Evolutionary conservation across 1,140 invertebrate genomes (phyloP).

Genomic region (Panagrolaimus sp.): DNA sequence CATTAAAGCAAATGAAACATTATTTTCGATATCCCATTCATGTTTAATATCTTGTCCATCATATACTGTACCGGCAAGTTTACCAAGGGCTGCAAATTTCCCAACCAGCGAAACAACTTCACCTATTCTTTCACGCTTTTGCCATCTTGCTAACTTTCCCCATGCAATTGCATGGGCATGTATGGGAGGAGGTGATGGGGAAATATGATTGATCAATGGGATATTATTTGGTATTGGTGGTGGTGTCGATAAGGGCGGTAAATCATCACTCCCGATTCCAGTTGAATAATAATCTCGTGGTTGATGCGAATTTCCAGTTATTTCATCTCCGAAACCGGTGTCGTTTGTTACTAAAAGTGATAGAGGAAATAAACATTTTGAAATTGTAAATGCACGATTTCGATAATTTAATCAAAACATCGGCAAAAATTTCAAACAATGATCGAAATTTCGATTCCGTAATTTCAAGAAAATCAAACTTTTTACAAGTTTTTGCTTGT

Average conservation of each 20-base stretch:
- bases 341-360: no score
- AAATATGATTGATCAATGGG: slow-evolving; percentile 2
- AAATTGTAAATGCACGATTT: no score
- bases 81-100: slow-evolving; percentile 53
- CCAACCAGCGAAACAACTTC: slow-evolving; percentile 51
- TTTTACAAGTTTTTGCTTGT: no score
- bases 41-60: slow-evolving; percentile 47
- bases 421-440: no score
- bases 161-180: slow-evolving; percentile 31
- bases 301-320: no score
- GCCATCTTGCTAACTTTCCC: slow-evolving; percentile 51
- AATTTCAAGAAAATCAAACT: no score
- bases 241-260: slow-evolving; percentile 2
- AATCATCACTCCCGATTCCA: neutral
- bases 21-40: slow-evolving; percentile 54
- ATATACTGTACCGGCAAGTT: slow-evolving; percentile 50
- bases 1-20: slow-evolving; percentile 50
- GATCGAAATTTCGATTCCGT: no score
- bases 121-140: slow-evolving; percentile 52
- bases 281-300: neutral
- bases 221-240: slow-evolving; percentile 13
- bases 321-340: no score
- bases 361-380: no score
- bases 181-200: neutral
- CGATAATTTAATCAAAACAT: no score